Conservation (phyloP, 2,113 vertebrate species). For the Dipodomys merriami region DNA sequence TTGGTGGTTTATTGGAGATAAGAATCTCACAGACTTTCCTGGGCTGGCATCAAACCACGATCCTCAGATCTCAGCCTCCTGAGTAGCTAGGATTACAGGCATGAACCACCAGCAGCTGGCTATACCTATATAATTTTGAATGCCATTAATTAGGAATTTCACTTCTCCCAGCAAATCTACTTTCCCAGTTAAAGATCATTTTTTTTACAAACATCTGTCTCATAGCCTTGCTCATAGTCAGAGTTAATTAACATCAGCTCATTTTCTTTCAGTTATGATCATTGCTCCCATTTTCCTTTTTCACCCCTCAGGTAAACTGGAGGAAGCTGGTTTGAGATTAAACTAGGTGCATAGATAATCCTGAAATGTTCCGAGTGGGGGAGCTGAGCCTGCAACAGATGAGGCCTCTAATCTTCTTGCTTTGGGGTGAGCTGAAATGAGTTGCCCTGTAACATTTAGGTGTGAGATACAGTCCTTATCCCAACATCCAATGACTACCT, state of each 20-base stretch:
- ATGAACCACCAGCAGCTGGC: too few species aligned
- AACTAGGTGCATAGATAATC: neutral
- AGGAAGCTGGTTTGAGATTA: neutral
- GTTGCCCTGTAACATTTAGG: neutral
- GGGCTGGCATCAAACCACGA: too few species aligned
- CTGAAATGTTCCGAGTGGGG: neutral
- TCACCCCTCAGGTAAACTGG: neutral
- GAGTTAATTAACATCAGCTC: neutral
- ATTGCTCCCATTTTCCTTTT: conserved; percentile 2
- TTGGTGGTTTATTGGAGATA: too few species aligned
- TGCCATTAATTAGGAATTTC: neutral
- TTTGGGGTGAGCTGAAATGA: neutral
- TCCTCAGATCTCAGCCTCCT: too few species aligned
- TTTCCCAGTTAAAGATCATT: neutral
- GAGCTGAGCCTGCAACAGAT: neutral
- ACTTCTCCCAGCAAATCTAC: neutral
- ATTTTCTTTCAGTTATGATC: neutral
- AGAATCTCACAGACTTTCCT: too few species aligned
- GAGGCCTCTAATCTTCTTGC: neutral
- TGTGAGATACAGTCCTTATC: neutral
- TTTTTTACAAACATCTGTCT: neutral
- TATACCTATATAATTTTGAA: neutral
- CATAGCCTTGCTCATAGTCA: neutral
- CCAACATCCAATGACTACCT: neutral
- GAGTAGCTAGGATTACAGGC: too few species aligned